A percentile compares a stretch with the other conserved stretches of the same genome.
Conservation (phyloP, 1,140 invertebrate species). For the Pseudomyrmex gracilis region DNA sequence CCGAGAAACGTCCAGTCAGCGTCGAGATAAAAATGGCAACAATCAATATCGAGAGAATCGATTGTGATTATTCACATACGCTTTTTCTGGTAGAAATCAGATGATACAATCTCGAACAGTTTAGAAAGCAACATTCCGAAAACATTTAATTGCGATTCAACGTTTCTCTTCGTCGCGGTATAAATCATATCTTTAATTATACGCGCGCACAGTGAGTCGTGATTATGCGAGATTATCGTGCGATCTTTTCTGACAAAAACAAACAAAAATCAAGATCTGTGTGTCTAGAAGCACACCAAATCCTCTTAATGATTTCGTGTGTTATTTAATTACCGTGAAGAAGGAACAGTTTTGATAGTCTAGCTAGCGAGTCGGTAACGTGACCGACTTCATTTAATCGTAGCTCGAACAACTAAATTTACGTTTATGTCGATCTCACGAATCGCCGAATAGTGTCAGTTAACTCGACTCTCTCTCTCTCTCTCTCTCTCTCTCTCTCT, state of each 20-base stretch:
- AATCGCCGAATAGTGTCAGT: not conserved
- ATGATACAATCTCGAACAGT: too few relatives aligned
- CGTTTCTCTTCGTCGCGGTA: not conserved
- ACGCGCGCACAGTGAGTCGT: too few relatives aligned
- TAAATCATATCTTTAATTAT: conserved; percentile 13
- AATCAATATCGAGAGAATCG: too few relatives aligned
- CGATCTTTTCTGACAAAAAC: not conserved
- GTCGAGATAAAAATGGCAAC: too few relatives aligned
- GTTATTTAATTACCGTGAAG: conserved; percentile 15
- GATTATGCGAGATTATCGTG: not conserved
- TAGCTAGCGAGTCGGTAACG: not conserved
- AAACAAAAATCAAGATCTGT: not conserved
- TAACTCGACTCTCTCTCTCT: not conserved
- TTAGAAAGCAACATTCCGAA: not conserved
- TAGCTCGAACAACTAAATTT: not conserved
- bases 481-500: not conserved
- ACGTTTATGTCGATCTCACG: not conserved
- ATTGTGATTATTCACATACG: too few relatives aligned
- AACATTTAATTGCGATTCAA: not conserved
- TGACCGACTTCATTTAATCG: not conserved
- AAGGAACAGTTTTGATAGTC: not conserved
- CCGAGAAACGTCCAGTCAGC: too few relatives aligned
- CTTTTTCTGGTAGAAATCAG: too few relatives aligned
- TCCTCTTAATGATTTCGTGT: not conserved
- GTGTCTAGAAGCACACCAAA: not conserved